phyloP scores from a whole-genome alignment of 2,113 vertebrate species.

The Clupea harengus region DNA sequence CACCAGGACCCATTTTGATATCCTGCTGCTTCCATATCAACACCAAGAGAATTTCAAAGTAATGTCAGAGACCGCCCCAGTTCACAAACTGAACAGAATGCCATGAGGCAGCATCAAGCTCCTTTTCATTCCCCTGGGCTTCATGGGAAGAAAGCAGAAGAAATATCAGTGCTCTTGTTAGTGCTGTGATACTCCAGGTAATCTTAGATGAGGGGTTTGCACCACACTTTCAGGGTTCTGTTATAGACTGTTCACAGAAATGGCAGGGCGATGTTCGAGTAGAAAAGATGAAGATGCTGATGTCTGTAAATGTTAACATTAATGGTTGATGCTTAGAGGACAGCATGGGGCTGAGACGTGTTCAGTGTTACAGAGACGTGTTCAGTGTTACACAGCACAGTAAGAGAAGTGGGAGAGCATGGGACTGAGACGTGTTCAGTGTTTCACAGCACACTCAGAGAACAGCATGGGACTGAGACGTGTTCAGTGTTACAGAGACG shows the following conservation, averaged over 20 bases:
- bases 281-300: not conserved
- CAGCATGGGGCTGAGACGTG: not conserved
- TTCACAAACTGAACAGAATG: not conserved
- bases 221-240: not conserved
- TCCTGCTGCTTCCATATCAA: conserved; percentile 58
- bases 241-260: not conserved
- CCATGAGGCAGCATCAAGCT: not conserved
- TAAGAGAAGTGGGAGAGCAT: too few relatives aligned
- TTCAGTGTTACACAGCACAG: too few relatives aligned
- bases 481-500: too few relatives aligned
- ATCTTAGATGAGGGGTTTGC: not conserved
- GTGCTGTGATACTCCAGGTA: not conserved
- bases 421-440: too few relatives aligned
- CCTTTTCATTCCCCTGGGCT: not conserved
- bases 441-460: too few relatives aligned
- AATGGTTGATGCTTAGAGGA: not conserved
- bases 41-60: conserved; percentile 57
- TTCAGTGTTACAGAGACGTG: too few relatives aligned
- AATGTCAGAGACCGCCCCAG: conserved; percentile 47
- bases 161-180: not conserved
- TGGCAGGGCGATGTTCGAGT: not conserved
- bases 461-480: too few relatives aligned
- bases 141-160: not conserved
- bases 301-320: not conserved
- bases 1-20: conserved; percentile 47